Evolutionary conservation across 2,888 invertebrate species (phyloP), one percentile per base, ranked within the genome.

Genomic region (Xestia sexstrigata): DNA sequence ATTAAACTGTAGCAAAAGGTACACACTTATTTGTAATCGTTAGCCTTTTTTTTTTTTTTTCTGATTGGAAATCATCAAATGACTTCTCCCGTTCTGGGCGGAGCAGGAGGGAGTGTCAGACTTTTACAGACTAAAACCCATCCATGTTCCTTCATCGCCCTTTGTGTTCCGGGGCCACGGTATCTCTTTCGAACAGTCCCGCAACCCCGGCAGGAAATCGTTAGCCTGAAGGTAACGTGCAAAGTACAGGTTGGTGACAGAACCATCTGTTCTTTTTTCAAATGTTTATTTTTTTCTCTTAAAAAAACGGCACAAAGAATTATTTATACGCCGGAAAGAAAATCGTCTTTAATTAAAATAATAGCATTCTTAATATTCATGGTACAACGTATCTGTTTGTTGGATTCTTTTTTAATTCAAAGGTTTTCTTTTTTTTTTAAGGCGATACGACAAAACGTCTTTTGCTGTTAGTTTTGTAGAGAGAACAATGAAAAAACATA

Each of bases 321-420:
- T 76, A 76, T 72, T 74, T 58, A 76, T 52, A 74, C 60, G 58
- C 3, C 35, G 0, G 15, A 74, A 52, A 65, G 60, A 45, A 67
- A 62, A 67, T 74, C 65, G 47, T 58, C n/a, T 77, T 70, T 74
- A 75, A 85, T 85, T 75, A 77, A 63, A 87, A 76, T 70, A 72
- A 87, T 74, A 73, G 68, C 66, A 58, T 79, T 76, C 63, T 68
- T 65, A 69, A 75, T 74, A 85, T 87, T 85, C 87, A 79, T 77
- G 67, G 77, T 47, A 20, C 26, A n/a, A 49, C 17, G 39, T 60
- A 65, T 55, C 62, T 62, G 42, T 76, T 67, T 42, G n/a, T 47
- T 35, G 30, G 23, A 26, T 65, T 62, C n/a, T 30, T 71, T 74
- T 75, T 65, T 70, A 26, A 68, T 79, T 79, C 35, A 60, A 55